These are phyloP conservation scores for Chromoteleia sp. DNA, from an alignment of 2,888 invertebrate species.

Conservation along the genomic window DNA sequence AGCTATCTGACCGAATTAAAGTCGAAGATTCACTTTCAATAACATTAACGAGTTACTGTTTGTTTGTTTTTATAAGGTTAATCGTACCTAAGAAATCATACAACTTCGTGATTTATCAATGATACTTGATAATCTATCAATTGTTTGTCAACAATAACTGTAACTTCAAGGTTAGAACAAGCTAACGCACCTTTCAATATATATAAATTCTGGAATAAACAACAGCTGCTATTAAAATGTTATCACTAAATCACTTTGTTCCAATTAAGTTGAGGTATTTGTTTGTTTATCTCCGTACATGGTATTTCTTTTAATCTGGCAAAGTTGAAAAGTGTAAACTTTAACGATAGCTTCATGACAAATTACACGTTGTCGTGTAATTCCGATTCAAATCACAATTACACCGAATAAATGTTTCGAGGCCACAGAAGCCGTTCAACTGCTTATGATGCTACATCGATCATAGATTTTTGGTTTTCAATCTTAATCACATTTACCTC, in stretches of 20 bases:
- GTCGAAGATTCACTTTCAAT: constrained; percentile 1
- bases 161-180: background rate
- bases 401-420: background rate
- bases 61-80: too few relatives aligned
- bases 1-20: constrained; percentile 19
- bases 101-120: constrained; percentile 6
- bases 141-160: background rate
- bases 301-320: background rate
- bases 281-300: background rate
- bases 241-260: background rate
- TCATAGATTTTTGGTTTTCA: constrained; percentile 10
- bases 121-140: background rate
- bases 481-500: constrained; percentile 8
- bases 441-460: too few relatives aligned
- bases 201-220: background rate
- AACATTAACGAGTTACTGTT: background rate
- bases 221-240: background rate
- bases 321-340: background rate
- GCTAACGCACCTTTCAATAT: background rate
- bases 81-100: too few relatives aligned
- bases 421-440: constrained; percentile 9
- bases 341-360: background rate
- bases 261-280: background rate
- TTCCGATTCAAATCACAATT: background rate
- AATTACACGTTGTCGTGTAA: background rate